Conservation (phyloP, 2,888 invertebrate genomes). For the Nemotelus pantherinus region DNA sequence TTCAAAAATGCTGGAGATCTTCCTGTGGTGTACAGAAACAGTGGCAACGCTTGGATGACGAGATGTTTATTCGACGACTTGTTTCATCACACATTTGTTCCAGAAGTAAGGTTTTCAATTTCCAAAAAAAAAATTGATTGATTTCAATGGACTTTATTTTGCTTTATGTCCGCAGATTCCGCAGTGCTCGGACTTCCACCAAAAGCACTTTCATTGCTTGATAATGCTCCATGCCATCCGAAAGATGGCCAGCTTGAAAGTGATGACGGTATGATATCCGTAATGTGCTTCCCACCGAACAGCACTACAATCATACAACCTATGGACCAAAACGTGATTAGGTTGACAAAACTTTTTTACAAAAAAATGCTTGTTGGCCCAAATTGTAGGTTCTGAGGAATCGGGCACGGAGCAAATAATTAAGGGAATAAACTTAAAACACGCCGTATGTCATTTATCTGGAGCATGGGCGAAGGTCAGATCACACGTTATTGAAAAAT, state of each 20-base stretch:
- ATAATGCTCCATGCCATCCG: slow-evolving; percentile 52
- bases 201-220: slow-evolving; percentile 53
- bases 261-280: slow-evolving; percentile 50
- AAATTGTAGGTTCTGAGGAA: slow-evolving; percentile 45
- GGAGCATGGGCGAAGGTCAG: slow-evolving; percentile 25
- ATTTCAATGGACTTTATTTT: slow-evolving; percentile 29
- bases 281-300: slow-evolving; percentile 53
- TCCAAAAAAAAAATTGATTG: slow-evolving; percentile 13
- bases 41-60: too few relatives aligned
- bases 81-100: too few relatives aligned
- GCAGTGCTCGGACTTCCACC: too few relatives aligned
- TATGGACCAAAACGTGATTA: slow-evolving; percentile 51
- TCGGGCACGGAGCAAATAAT: slow-evolving; percentile 48
- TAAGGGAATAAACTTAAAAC: slow-evolving; percentile 49
- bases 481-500: slow-evolving; percentile 29
- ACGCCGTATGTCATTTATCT: slow-evolving; percentile 46
- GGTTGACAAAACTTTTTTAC: slow-evolving; percentile 47
- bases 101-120: slow-evolving; percentile 38
- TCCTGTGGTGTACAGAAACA: too few relatives aligned
- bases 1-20: too few relatives aligned
- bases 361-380: slow-evolving; percentile 47
- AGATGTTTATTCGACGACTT: too few relatives aligned
- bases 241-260: slow-evolving; percentile 44
- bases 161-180: slow-evolving; percentile 29
- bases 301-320: slow-evolving; percentile 52